Evolutionary conservation across 2,888 invertebrate genomes (phyloP).

Genomic region (Portevinia maculata): DNA sequence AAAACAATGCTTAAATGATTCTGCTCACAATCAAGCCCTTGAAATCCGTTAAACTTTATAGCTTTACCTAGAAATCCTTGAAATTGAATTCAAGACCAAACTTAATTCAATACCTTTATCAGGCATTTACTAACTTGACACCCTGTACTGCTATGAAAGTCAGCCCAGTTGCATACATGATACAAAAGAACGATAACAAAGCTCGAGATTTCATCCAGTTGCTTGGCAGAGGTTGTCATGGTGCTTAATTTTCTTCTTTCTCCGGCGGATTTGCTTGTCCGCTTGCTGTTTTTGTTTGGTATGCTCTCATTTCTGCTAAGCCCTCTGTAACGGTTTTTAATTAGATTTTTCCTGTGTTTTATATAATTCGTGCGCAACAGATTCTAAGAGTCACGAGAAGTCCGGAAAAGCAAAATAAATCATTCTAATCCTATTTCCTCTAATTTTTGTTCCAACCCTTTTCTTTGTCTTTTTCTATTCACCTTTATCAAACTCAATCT

Average conservation of each 20-base stretch:
- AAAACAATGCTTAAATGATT: background rate
- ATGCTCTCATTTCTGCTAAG: background rate
- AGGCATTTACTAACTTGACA: constrained; percentile 4
- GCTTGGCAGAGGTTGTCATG: constrained; percentile 25
- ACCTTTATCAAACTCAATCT: constrained; percentile 48
- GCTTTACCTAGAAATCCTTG: background rate
- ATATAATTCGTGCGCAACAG: constrained; percentile 45
- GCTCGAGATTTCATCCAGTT: constrained; percentile 27
- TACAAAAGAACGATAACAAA: constrained; percentile 24
- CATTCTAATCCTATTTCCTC: constrained; percentile 61
- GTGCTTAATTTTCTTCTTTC: constrained; percentile 6
- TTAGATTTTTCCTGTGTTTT: constrained; percentile 60
- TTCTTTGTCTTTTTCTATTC: constrained; percentile 23
- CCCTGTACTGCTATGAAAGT: constrained; percentile 3
- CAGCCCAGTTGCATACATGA: background rate
- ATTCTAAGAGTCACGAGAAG: constrained; percentile 38
- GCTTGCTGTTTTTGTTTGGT: background rate
- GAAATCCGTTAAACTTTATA: background rate
- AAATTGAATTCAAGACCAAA: constrained; percentile 1
- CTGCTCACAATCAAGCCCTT: background rate
- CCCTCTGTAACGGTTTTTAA: constrained; percentile 45
- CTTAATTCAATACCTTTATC: background rate
- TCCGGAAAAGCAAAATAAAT: constrained; percentile 59
- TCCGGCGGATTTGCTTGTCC: background rate
- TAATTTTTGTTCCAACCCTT: background rate